Evolutionary conservation across 2,797 vertebrate species (phyloP).

Genomic region (Avahi laniger): DNA sequence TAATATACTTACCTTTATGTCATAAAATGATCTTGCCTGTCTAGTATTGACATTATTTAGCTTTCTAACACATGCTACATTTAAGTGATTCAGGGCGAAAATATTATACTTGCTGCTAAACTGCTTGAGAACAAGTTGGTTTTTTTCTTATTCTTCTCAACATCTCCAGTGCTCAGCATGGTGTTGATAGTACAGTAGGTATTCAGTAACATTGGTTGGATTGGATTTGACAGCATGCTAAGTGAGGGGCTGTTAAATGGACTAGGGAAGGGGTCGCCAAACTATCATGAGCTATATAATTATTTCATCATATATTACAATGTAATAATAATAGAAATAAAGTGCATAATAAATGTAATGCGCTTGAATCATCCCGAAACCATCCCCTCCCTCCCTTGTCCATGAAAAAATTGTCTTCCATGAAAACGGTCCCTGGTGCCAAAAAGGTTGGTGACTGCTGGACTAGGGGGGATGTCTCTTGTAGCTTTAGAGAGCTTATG

Average conservation of each 20-base stretch:
- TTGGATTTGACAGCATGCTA: slow-evolving; percentile 16
- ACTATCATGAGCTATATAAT: no score
- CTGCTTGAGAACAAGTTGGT: slow-evolving; percentile 18
- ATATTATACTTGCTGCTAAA: slow-evolving; percentile 14
- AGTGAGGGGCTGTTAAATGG: slow-evolving; percentile 28
- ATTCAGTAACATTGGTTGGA: slow-evolving; percentile 34
- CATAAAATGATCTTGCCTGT: neutral
- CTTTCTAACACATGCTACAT: neutral
- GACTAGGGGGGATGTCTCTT: neutral
- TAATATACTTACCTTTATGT: slow-evolving; percentile 43
- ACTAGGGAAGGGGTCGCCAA: neutral
- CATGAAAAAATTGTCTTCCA: no score
- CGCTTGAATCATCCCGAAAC: no score
- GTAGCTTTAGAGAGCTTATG: slow-evolving; percentile 17
- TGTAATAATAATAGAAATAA: no score
- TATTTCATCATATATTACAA: no score
- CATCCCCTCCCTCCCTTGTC: no score
- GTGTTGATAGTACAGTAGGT: neutral
- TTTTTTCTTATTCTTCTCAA: slow-evolving; percentile 23
- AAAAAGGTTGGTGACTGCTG: no score
- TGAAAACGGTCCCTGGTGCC: no score
- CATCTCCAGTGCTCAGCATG: neutral
- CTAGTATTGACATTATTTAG: slow-evolving; percentile 7
- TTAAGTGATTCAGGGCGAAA: slow-evolving; percentile 38
- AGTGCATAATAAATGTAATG: no score